These are phyloP conservation scores for Cerceris rybyensis DNA, from an alignment of 2,888 invertebrate genomes.

Conservation along the genomic window DNA sequence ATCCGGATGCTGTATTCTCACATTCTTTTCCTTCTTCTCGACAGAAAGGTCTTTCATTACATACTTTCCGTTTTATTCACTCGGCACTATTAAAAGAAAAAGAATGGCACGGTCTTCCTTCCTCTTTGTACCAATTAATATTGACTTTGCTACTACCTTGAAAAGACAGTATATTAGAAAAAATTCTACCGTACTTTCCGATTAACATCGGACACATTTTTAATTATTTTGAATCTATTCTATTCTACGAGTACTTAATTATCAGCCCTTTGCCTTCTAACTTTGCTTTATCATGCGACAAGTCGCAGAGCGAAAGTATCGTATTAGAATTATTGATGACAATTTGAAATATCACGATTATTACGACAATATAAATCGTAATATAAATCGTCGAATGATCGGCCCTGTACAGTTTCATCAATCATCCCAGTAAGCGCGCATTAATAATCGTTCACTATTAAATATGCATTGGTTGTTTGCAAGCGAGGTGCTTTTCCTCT, in stretches of 20 bases:
- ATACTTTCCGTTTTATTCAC: neutral
- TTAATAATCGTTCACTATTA: conserved; percentile 77
- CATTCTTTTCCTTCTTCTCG: conserved; percentile 19
- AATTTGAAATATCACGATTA: conserved; percentile 17
- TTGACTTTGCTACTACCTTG: no score
- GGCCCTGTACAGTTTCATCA: conserved; percentile 68
- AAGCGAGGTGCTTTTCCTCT: conserved; percentile 21
- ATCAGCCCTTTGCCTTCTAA: no score
- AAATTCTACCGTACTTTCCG: no score
- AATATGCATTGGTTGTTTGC: conserved; percentile 76
- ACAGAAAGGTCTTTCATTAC: no score
- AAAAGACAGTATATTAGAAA: no score
- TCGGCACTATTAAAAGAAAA: neutral
- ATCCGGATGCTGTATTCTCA: conserved; percentile 43
- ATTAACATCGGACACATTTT: no score
- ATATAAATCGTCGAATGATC: conserved; percentile 62
- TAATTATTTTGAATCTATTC: no score
- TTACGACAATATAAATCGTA: conserved; percentile 28
- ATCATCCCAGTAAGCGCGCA: conserved; percentile 73
- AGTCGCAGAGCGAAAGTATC: neutral
- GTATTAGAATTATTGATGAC: neutral
- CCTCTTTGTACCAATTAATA: no score
- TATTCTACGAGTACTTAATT: no score
- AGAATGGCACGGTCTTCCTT: neutral
- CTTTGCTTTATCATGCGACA: no score